These are phyloP conservation scores for Drosophila kikkawai DNA, from an alignment of 1,140 invertebrate genomes.

Conservation along the genomic window DNA sequence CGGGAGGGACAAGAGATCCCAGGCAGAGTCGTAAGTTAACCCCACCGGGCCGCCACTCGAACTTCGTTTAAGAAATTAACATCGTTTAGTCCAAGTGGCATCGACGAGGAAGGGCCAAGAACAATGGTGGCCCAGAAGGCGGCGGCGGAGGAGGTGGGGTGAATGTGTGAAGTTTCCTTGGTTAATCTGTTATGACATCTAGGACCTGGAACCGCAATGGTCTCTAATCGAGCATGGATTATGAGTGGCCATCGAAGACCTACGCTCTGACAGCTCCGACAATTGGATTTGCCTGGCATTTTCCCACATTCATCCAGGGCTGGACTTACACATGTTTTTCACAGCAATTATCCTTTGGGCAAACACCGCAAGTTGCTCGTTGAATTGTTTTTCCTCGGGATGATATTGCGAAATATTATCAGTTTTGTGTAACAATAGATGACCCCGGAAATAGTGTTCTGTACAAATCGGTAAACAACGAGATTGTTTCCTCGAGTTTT, in stretches of 20 bases:
- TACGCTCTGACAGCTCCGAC: conserved; percentile 79
- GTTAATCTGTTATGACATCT: conserved; percentile 82
- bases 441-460: conserved; percentile 51
- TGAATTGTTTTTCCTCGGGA: conserved; percentile 51
- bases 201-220: conserved; percentile 69
- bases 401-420: conserved; percentile 50
- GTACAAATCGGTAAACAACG: conserved; percentile 58
- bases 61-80: conserved; percentile 73
- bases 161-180: conserved; percentile 46
- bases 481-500: conserved; percentile 57
- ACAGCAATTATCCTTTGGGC: conserved; percentile 52
- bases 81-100: conserved; percentile 78
- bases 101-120: conserved; percentile 13
- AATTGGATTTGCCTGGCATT: conserved; percentile 60
- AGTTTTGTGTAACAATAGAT: conserved; percentile 36
- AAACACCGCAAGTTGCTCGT: conserved; percentile 35
- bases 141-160: conserved; percentile 7
- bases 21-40: conserved; percentile 54
- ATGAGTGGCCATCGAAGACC: conserved; percentile 79
- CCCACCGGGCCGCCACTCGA: conserved; percentile 39
- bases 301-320: conserved; percentile 63
- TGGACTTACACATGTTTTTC: conserved; percentile 70
- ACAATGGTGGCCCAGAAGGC: conserved; percentile 12
- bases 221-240: conserved; percentile 76
- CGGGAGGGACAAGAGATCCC: conserved; percentile 65